phyloP scores from a whole-genome alignment of 2,113 vertebrate species.

The Numenius arquata region DNA sequence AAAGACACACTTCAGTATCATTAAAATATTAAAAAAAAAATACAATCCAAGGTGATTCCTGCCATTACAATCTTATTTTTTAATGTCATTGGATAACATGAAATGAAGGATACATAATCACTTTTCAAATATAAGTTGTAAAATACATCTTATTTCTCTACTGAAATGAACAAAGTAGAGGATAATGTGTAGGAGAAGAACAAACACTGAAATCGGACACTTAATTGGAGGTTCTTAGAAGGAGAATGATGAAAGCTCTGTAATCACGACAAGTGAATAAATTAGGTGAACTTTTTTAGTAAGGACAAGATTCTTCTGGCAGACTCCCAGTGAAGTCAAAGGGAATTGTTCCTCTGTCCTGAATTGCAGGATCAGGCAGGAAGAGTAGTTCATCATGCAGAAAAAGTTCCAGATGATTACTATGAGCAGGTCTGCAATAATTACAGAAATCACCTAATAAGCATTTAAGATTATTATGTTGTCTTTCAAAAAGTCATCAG shows the following conservation, averaged over 20 bases:
- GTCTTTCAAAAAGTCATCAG: constrained; percentile 8
- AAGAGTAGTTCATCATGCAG: constrained; percentile 30
- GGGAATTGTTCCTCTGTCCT: background rate
- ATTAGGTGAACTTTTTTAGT: constrained; percentile 4
- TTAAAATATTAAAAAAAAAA: background rate
- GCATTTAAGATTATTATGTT: constrained; percentile 29
- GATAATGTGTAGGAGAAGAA: background rate
- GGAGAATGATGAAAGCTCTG: background rate
- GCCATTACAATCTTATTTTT: background rate
- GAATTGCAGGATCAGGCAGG: background rate
- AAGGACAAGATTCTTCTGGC: background rate
- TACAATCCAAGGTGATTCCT: background rate
- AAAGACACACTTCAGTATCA: background rate
- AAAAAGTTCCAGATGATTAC: constrained; percentile 19
- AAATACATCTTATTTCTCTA: background rate
- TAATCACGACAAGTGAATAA: constrained; percentile 26
- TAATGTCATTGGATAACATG: background rate
- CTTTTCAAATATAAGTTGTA: background rate
- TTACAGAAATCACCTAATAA: constrained; percentile 15
- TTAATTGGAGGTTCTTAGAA: background rate
- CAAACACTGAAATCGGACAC: background rate
- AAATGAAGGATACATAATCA: background rate
- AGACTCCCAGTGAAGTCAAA: background rate
- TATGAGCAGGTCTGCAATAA: background rate
- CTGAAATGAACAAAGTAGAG: background rate